Percentiles rank a stretch among this genome's conserved stretches.
Evolutionary conservation across 2,888 invertebrate species (phyloP).

Genomic region (Orthosia incerta): DNA sequence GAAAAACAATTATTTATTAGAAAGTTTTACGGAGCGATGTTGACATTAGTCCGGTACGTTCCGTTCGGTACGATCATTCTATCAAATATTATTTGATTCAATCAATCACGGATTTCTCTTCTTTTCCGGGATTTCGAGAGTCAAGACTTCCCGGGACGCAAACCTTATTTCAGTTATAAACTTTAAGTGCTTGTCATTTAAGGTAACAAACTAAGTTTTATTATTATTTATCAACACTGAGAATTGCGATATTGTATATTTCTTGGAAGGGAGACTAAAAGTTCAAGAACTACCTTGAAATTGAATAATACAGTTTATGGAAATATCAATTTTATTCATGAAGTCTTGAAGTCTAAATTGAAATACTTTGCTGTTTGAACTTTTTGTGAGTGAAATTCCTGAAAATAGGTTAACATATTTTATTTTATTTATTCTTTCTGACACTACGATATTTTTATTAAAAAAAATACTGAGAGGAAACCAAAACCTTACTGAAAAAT

Average conservation of each 20-base stretch:
- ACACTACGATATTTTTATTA: too few species aligned
- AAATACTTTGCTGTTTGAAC: slow-evolving; percentile 15
- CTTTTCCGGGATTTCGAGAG: too few species aligned
- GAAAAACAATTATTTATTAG: too few species aligned
- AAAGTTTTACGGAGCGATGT: too few species aligned
- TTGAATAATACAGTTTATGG: slow-evolving; percentile 14
- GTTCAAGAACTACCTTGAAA: background rate
- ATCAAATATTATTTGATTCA: too few species aligned
- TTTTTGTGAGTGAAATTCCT: background rate
- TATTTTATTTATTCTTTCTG: background rate
- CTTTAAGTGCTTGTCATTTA: background rate
- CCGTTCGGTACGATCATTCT: too few species aligned
- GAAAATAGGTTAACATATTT: background rate
- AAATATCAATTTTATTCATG: slow-evolving; percentile 34
- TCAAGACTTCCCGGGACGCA: too few species aligned
- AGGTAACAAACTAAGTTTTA: background rate
- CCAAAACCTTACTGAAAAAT: background rate
- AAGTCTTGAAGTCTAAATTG: slow-evolving; percentile 19
- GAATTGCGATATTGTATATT: slow-evolving; percentile 7
- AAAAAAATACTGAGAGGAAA: background rate
- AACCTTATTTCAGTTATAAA: background rate
- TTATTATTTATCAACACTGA: background rate
- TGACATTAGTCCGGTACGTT: too few species aligned
- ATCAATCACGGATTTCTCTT: too few species aligned
- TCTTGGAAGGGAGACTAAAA: slow-evolving; percentile 11